Percentiles rank a stretch among this genome's conserved stretches.
These are phyloP conservation scores for Lysandra coridon DNA, from an alignment of 2,888 invertebrate genomes.

Conservation along the genomic window DNA sequence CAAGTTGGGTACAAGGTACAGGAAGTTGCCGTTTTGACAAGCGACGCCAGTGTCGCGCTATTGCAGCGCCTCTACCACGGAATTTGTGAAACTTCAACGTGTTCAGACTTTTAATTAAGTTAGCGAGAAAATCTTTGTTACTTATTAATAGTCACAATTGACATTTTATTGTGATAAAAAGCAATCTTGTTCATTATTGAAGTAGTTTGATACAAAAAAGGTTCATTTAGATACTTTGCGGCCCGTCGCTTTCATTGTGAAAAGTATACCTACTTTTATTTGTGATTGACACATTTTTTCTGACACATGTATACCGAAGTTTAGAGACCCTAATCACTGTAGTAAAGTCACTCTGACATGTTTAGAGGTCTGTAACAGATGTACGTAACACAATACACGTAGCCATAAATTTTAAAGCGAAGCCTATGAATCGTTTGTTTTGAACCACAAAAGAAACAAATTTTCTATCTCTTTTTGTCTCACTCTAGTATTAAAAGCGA, in stretches of 20 bases:
- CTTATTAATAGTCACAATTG: not conserved
- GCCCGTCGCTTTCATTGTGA: not conserved
- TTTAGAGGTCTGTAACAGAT: slow-evolving; percentile 43
- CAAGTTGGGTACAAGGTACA: no score
- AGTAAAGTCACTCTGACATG: slow-evolving; percentile 1
- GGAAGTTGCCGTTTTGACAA: no score
- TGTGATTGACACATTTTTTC: slow-evolving; percentile 1
- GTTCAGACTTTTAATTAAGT: no score
- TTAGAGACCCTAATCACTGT: not conserved
- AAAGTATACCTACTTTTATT: not conserved
- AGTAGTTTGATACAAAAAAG: not conserved
- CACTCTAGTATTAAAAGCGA: not conserved
- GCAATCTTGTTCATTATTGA: not conserved
- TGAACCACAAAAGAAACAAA: not conserved
- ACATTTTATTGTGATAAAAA: no score
- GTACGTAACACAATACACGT: not conserved
- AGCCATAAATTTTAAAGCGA: not conserved
- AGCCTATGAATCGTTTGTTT: not conserved
- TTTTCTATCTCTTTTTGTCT: not conserved
- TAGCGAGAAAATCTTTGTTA: not conserved
- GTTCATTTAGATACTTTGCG: not conserved
- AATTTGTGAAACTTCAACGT: no score
- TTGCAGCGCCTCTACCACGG: no score
- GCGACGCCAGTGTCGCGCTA: no score
- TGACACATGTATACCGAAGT: slow-evolving; percentile 13